Evolutionary conservation across 1,140 invertebrate species (phyloP).

Genomic region (Drosophila miranda): DNA sequence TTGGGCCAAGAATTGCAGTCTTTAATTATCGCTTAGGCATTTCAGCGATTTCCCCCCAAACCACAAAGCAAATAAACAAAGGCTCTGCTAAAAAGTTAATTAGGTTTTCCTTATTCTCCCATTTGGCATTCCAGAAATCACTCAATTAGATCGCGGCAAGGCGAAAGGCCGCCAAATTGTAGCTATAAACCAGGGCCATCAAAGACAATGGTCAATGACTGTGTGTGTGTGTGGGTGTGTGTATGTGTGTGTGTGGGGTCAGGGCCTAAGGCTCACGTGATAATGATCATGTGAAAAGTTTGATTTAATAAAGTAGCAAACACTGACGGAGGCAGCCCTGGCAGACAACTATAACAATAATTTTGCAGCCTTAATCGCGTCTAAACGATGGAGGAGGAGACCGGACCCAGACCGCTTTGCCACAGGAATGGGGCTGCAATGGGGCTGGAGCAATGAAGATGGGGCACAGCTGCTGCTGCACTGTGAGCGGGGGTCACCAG

Average conservation of each 20-base stretch:
- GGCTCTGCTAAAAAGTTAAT: slow-evolving; percentile 64
- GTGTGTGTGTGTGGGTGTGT: slow-evolving; percentile 18
- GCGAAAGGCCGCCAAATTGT: slow-evolving; percentile 71
- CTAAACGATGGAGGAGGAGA: slow-evolving; percentile 60
- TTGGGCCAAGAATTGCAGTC: slow-evolving; percentile 19
- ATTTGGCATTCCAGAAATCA: slow-evolving; percentile 61
- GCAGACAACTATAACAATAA: slow-evolving; percentile 76
- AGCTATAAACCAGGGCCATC: slow-evolving; percentile 44
- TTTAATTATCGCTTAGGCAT: slow-evolving; percentile 76
- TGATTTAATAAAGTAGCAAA: slow-evolving; percentile 79
- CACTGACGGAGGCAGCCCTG: slow-evolving; percentile 40
- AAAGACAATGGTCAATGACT: slow-evolving; percentile 27
- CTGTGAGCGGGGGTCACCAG: slow-evolving; percentile 51
- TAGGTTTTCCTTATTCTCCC: slow-evolving; percentile 57
- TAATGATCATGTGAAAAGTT: slow-evolving; percentile 80
- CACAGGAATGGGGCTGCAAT: background rate
- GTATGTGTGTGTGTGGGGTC: slow-evolving; percentile 32
- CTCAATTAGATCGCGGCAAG: slow-evolving; percentile 70
- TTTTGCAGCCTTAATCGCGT: slow-evolving; percentile 73
- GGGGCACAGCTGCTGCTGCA: slow-evolving; percentile 42
- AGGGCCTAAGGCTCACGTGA: slow-evolving; percentile 64
- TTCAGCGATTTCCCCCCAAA: slow-evolving; percentile 58
- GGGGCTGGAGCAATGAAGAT: slow-evolving; percentile 5
- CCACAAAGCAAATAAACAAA: slow-evolving; percentile 67
- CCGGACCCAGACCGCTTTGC: slow-evolving; percentile 1